These are phyloP conservation scores for Callosobruchus maculatus DNA, from an alignment of 2,888 invertebrate genomes.

Conservation along the genomic window DNA sequence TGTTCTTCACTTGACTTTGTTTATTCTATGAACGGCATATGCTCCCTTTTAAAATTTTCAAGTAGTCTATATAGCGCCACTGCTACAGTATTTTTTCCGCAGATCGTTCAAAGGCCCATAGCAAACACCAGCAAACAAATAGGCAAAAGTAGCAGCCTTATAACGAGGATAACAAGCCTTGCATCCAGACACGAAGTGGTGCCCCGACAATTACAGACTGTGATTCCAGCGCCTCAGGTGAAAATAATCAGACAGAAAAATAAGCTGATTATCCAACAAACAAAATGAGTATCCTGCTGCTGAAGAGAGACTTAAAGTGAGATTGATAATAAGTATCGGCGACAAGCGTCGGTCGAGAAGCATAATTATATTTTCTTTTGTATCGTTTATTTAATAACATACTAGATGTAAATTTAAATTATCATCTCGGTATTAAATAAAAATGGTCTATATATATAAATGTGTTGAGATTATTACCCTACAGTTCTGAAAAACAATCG, in stretches of 20 bases:
- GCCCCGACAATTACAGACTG: conserved; percentile 61
- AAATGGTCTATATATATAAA: neutral
- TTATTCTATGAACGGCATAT: too few species aligned
- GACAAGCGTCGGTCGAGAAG: neutral
- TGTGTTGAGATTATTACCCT: too few species aligned
- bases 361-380: neutral
- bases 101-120: conserved; percentile 2
- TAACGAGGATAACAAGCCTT: conserved; percentile 52
- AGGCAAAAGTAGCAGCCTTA: conserved; percentile 52
- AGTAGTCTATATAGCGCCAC: neutral
- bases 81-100: neutral
- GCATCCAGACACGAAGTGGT: conserved; percentile 42
- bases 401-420: neutral
- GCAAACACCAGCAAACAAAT: conserved; percentile 35
- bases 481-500: too few species aligned
- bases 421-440: neutral
- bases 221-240: conserved; percentile 62
- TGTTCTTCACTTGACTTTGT: too few species aligned
- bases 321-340: neutral
- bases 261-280: conserved; percentile 76
- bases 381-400: neutral
- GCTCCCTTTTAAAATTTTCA: too few species aligned
- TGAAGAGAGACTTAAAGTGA: neutral
- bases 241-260: conserved; percentile 81
- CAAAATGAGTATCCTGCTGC: conserved; percentile 34